A percentile compares a stretch with the other conserved stretches of the same genome.
phyloP scores from a whole-genome alignment of 2,797 vertebrate species.

The Eulemur coronatus region DNA sequence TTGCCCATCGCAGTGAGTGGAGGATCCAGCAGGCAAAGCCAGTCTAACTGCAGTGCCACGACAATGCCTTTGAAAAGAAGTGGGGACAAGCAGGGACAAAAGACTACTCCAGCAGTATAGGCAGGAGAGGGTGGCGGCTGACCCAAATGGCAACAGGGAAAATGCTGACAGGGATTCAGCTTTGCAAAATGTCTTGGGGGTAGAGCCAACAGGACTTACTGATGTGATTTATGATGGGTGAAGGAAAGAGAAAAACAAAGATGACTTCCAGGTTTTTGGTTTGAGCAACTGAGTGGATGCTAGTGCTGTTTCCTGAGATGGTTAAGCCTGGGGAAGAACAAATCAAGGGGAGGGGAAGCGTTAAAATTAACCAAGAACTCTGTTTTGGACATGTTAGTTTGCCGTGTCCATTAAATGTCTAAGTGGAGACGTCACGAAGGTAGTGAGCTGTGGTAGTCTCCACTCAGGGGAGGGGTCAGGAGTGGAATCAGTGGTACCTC shows the following conservation, averaged over 20 bases:
- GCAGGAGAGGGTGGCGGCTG: not conserved
- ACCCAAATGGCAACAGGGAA: not conserved
- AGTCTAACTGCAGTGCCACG: not conserved
- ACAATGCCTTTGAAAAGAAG: not conserved
- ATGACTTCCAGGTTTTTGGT: not conserved
- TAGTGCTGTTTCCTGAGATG: conserved; percentile 6
- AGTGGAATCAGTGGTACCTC: not conserved
- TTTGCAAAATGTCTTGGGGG: not conserved
- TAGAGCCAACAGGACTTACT: not conserved
- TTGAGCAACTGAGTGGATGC: not conserved
- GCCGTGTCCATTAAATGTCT: not conserved
- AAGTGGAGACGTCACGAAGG: not conserved
- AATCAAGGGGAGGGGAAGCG: not conserved
- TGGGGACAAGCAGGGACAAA: not conserved
- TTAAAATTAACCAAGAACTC: conserved; percentile 7
- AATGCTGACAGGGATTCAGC: not conserved
- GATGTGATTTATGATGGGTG: not conserved
- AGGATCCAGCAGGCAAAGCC: not conserved
- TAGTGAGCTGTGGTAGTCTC: not conserved
- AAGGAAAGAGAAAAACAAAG: conserved; percentile 18
- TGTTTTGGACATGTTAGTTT: not conserved
- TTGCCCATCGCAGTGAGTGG: not conserved
- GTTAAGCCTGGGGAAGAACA: not conserved
- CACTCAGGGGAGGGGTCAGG: not conserved
- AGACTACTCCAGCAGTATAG: not conserved